phyloP scores from a whole-genome alignment of 2,113 vertebrate genomes.

The Trochalopteron elliotii region DNA sequence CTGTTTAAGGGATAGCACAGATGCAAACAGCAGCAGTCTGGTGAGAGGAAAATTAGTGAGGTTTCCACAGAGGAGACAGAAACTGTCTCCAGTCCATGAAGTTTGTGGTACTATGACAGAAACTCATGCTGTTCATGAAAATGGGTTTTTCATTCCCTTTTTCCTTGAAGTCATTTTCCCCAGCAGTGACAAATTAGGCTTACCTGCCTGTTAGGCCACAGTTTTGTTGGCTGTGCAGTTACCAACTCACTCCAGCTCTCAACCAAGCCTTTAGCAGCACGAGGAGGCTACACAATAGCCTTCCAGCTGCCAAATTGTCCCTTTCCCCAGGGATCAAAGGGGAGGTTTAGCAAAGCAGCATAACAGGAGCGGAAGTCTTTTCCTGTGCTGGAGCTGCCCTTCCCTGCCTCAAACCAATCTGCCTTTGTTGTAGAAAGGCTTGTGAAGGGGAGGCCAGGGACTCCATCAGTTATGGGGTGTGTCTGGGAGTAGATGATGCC shows the following conservation, averaged over 20 bases:
- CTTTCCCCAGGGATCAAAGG: constrained; percentile 50
- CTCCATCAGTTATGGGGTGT: neutral
- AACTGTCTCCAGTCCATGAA: neutral
- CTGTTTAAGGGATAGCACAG: neutral
- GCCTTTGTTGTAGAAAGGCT: neutral
- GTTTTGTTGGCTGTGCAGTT: neutral
- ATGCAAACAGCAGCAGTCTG: neutral
- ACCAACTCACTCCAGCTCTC: neutral
- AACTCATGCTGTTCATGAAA: neutral
- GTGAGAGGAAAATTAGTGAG: neutral
- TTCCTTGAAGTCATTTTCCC: neutral
- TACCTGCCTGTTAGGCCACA: neutral
- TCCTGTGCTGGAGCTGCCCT: constrained; percentile 46
- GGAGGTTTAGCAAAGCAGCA: neutral
- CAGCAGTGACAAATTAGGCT: neutral
- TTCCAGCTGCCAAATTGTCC: constrained; percentile 38
- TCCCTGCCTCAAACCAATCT: neutral
- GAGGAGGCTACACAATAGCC: constrained; percentile 36
- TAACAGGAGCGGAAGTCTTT: constrained; percentile 24
- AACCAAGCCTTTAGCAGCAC: neutral
- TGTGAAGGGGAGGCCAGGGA: neutral
- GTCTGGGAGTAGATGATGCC: neutral
- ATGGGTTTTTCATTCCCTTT: neutral
- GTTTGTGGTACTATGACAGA: neutral
- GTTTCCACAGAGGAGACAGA: neutral